These are phyloP conservation scores for Sardina pilchardus DNA, from an alignment of 2,113 vertebrate genomes.

Conservation along the genomic window DNA sequence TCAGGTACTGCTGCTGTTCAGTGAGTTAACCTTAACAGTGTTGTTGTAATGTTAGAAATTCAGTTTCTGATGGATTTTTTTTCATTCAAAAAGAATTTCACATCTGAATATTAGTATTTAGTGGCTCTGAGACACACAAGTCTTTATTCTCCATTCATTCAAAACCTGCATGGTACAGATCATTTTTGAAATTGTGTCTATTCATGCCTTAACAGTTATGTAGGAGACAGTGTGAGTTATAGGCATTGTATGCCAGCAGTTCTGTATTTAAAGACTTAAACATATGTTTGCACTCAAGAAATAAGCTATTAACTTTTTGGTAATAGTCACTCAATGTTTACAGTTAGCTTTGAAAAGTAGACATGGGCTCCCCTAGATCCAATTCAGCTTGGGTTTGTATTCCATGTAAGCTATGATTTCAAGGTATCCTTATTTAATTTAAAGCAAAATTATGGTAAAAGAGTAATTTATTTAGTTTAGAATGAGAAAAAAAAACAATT, in stretches of 20 bases:
- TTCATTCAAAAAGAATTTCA: background rate
- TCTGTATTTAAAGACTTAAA: conserved; percentile 29
- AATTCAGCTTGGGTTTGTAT: background rate
- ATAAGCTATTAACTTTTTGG: conserved; percentile 24
- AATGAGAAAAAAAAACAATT: background rate
- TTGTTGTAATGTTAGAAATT: background rate
- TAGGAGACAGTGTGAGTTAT: background rate
- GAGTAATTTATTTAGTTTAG: conserved; percentile 5
- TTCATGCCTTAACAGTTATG: background rate
- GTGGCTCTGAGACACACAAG: background rate
- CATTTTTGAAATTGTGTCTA: background rate
- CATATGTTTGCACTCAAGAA: conserved; percentile 22
- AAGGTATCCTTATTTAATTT: background rate
- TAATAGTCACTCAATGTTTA: conserved; percentile 19
- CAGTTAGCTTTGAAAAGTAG: conserved; percentile 11
- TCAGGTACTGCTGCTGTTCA: background rate
- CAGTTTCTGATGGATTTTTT: background rate
- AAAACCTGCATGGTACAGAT: background rate
- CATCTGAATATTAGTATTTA: background rate
- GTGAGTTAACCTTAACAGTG: background rate
- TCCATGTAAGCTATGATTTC: conserved; percentile 10
- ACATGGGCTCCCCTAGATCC: conserved; percentile 12
- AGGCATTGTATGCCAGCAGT: conserved; percentile 5
- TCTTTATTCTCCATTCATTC: background rate
- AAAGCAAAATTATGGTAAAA: background rate